Conservation (phyloP, 2,113 vertebrate genomes). For the Megalops atlanticus region DNA sequence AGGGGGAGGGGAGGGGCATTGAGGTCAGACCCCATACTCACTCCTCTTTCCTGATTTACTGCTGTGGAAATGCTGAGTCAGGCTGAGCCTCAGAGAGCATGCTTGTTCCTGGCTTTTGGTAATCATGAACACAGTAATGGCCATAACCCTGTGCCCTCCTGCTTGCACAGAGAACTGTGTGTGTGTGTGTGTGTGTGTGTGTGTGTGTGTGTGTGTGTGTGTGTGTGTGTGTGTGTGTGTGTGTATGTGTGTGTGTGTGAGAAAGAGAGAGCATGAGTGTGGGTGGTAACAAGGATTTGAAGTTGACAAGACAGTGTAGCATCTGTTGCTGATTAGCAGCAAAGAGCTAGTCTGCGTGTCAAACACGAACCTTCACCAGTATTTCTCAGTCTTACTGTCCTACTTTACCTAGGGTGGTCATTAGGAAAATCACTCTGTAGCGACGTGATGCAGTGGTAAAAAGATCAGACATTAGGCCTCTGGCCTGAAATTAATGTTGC, state of each 20-base stretch:
- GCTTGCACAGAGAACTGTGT: not conserved
- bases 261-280: no score
- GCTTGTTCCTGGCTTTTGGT: not conserved
- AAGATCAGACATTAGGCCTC: no score
- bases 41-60: not conserved
- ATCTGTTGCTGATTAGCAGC: no score
- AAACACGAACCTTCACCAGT: no score
- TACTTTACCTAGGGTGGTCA: no score
- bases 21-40: not conserved
- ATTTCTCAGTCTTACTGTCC: no score
- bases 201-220: not conserved
- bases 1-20: not conserved
- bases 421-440: no score
- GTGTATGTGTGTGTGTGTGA: not conserved
- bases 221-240: constrained; percentile 15
- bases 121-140: not conserved
- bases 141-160: not conserved
- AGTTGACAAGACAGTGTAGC: no score
- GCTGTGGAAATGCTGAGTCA: not conserved
- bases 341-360: no score
- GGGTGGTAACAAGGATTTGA: no score
- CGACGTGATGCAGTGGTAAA: no score
- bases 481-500: no score
- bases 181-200: not conserved
- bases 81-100: not conserved